A percentile compares a stretch with the other conserved stretches of the same genome.
Evolutionary conservation across 1,140 invertebrate species (phyloP).

Genomic region (Hirudo medicinalis): DNA sequence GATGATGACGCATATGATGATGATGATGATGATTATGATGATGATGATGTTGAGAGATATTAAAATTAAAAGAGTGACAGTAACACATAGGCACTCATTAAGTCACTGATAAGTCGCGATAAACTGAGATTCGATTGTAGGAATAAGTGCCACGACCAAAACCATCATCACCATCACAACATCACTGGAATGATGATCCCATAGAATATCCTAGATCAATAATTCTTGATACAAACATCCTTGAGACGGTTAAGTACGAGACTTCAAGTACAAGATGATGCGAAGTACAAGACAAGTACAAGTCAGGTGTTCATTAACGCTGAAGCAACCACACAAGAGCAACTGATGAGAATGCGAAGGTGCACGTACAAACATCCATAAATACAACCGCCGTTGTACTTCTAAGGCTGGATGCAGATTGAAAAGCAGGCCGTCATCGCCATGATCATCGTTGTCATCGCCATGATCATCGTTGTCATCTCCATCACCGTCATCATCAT

Average conservation of each 20-base stretch:
- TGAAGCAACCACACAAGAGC: not conserved
- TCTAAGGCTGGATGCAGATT: not conserved
- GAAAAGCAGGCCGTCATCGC: not conserved
- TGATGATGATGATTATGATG: not conserved
- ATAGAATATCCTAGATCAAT: not conserved
- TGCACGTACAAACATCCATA: not conserved
- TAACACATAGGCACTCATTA: not conserved
- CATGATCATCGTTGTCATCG: not conserved
- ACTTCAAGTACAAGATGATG: not conserved
- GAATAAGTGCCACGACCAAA: not conserved
- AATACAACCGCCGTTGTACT: not conserved
- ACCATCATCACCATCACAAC: not conserved
- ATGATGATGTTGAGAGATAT: not conserved
- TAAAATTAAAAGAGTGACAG: not conserved
- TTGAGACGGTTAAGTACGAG: not conserved
- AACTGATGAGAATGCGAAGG: not conserved
- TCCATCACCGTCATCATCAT: not conserved
- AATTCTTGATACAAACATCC: conserved; percentile 3
- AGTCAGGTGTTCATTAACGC: not conserved
- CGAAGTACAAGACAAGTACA: not conserved
- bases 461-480: not conserved
- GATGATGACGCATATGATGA: not conserved
- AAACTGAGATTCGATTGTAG: not conserved
- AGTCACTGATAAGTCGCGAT: not conserved
- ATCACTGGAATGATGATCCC: not conserved